Conservation (phyloP, 2,888 invertebrate genomes). For the Mimas tiliae region DNA sequence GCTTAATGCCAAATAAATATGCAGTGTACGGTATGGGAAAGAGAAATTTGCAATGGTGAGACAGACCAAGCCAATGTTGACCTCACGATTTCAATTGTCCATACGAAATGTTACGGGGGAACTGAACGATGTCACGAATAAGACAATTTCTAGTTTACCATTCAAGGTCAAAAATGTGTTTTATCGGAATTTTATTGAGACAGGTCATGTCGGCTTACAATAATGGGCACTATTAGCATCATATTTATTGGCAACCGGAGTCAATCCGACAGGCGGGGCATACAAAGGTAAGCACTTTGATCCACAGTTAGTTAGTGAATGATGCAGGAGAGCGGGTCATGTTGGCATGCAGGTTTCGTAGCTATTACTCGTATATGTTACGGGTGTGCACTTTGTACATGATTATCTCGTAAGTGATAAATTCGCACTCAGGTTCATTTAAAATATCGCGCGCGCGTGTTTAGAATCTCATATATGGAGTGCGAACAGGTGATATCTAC, state of each 20-base stretch:
- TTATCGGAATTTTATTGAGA: conserved; percentile 33
- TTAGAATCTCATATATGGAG: conserved; percentile 13
- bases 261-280: conserved; percentile 1
- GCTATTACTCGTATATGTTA: conserved; percentile 13
- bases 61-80: conserved; percentile 77
- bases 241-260: conserved; percentile 23
- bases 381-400: conserved; percentile 1
- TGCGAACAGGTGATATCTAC: conserved; percentile 10
- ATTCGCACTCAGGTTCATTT: conserved; percentile 22
- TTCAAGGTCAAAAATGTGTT: conserved; percentile 77
- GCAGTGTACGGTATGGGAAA: conserved; percentile 75
- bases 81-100: conserved; percentile 85
- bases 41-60: conserved; percentile 79
- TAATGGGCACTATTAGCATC: conserved; percentile 39
- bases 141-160: conserved; percentile 76
- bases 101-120: conserved; percentile 79
- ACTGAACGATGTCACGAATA: conserved; percentile 80
- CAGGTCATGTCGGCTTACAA: conserved; percentile 37
- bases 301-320: conserved; percentile 7
- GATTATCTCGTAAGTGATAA: conserved; percentile 22
- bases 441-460: conserved; percentile 13
- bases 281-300: conserved; percentile 5
- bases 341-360: conserved; percentile 9
- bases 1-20: conserved; percentile 68
- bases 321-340: conserved; percentile 15